Evolutionary conservation across 2,113 vertebrate species (phyloP).

Genomic region (Poicephalus gulielmi): DNA sequence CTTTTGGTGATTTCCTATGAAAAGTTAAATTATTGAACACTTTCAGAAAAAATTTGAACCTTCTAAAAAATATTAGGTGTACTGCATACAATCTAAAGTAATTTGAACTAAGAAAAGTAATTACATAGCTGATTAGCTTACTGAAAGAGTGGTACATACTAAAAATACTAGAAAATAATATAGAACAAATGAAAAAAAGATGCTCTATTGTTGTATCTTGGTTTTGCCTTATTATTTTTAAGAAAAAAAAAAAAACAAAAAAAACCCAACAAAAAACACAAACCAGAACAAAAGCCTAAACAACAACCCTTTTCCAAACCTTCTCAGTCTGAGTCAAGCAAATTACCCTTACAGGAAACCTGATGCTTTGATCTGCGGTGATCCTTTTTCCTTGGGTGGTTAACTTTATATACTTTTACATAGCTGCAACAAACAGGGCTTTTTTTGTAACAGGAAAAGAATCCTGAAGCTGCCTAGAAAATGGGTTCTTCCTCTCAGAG

Average conservation of each 20-base stretch:
- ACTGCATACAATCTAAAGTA: slow-evolving; percentile 5
- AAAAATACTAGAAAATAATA: neutral
- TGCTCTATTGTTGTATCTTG: neutral
- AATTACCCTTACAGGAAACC: neutral
- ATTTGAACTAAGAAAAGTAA: neutral
- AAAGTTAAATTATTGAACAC: neutral
- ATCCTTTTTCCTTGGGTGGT: neutral
- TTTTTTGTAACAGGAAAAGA: neutral
- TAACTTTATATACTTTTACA: neutral
- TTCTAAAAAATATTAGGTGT: slow-evolving; percentile 4
- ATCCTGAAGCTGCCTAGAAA: neutral
- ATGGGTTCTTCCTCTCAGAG: neutral
- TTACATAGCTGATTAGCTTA: neutral
- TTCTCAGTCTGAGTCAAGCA: neutral
- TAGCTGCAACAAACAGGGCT: neutral
- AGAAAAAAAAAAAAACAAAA: neutral
- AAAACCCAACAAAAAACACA: neutral
- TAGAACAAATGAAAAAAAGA: neutral
- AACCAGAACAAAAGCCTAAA: neutral
- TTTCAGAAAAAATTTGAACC: slow-evolving; percentile 11
- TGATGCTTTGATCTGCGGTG: neutral
- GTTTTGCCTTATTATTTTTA: neutral
- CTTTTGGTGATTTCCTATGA: neutral
- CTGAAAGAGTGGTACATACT: neutral
- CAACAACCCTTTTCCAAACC: neutral